Evolutionary conservation across 2,888 invertebrate genomes (phyloP).

Genomic region (Drosophila tanythrix): DNA sequence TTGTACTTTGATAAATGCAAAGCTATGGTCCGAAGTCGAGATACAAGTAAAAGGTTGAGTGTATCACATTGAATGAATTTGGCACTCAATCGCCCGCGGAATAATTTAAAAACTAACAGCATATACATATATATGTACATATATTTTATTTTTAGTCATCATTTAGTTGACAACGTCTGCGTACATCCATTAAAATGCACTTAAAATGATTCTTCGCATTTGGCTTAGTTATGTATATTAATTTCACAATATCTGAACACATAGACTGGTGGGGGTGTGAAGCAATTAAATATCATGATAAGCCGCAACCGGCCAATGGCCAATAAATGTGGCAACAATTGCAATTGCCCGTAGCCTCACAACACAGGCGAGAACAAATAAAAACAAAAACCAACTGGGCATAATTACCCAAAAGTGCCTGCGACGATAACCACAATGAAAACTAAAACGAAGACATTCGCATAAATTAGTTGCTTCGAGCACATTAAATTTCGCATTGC

Average conservation of each 20-base stretch:
- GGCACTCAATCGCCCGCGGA: conserved; percentile 41
- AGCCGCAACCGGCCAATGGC: conserved; percentile 48
- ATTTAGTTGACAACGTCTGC: conserved; percentile 27
- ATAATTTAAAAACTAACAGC: not conserved
- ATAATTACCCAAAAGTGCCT: conserved; percentile 55
- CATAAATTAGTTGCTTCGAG: conserved; percentile 57
- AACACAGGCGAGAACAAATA: conserved; percentile 40
- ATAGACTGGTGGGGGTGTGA: not conserved
- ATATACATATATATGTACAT: conserved; percentile 5
- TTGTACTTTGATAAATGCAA: conserved; percentile 5
- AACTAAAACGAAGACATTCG: conserved; percentile 51
- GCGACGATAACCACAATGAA: conserved; percentile 45
- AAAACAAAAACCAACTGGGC: conserved; percentile 13
- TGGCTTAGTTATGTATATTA: conserved; percentile 2
- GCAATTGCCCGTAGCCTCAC: conserved; percentile 52
- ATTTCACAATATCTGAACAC: conserved; percentile 4
- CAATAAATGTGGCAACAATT: conserved; percentile 53
- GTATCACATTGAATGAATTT: conserved; percentile 36
- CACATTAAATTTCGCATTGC: conserved; percentile 63
- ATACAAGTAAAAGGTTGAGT: conserved; percentile 12
- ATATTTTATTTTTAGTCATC: conserved; percentile 59
- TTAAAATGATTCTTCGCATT: conserved; percentile 28
- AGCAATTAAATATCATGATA: conserved; percentile 54
- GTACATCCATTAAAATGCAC: conserved; percentile 49
- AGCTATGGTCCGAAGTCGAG: conserved; percentile 47